phyloP scores from a whole-genome alignment of 2,113 vertebrate genomes.

The Mola mola region DNA sequence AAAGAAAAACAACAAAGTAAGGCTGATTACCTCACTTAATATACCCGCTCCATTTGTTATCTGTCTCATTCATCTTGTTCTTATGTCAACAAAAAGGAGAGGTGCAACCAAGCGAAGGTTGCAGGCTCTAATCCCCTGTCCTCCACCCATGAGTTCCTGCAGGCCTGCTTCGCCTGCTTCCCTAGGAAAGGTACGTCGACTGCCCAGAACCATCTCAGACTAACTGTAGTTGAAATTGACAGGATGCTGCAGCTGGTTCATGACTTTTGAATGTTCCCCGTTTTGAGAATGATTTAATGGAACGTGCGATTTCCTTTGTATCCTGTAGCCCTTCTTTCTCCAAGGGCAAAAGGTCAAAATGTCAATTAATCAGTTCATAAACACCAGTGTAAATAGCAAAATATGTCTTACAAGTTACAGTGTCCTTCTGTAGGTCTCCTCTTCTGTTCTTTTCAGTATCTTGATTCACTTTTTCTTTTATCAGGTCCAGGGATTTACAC shows the following conservation, averaged over 20 bases:
- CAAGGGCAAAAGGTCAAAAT: no score
- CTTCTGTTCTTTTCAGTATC: no score
- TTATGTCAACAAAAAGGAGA: slow-evolving; percentile 31
- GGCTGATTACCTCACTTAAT: slow-evolving; percentile 1
- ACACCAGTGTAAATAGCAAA: no score
- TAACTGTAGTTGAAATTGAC: neutral
- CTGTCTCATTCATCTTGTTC: neutral
- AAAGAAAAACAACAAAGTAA: slow-evolving; percentile 59
- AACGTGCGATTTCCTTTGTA: no score
- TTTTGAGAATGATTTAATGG: no score
- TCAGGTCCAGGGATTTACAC: slow-evolving; percentile 86
- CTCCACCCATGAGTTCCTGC: slow-evolving; percentile 90
- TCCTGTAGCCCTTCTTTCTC: neutral
- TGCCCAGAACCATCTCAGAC: neutral
- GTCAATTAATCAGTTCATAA: no score
- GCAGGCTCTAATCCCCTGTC: slow-evolving; percentile 83
- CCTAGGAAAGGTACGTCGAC: slow-evolving; percentile 83
- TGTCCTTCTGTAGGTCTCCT: no score
- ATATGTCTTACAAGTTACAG: no score
- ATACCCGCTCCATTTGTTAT: neutral
- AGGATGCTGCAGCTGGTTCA: neutral
- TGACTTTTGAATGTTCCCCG: neutral
- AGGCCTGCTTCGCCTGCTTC: slow-evolving; percentile 91
- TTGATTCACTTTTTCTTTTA: neutral
- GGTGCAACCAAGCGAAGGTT: slow-evolving; percentile 68